Percentiles rank a stretch among this genome's conserved stretches.
Evolutionary conservation across 2,113 vertebrate genomes (phyloP).

Genomic region (Platichthys stellatus): DNA sequence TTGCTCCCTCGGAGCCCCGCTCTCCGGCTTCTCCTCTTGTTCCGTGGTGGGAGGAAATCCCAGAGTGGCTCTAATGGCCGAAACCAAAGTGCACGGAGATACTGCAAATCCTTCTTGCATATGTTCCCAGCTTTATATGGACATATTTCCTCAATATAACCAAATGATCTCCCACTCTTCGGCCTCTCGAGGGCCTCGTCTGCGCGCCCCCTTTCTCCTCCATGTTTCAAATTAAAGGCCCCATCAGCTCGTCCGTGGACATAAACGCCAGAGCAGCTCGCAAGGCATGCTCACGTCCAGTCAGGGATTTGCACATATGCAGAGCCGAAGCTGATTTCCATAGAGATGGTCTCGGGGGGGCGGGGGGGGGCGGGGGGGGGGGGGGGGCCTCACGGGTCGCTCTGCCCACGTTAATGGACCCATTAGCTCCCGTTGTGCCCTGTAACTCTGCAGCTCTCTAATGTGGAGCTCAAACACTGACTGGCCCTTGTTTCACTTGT

Average conservation of each 20-base stretch:
- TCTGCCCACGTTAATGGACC: constrained; percentile 27
- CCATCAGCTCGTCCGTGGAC: constrained; percentile 36
- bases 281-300: constrained; percentile 14
- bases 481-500: too few relatives aligned
- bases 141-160: constrained; percentile 12
- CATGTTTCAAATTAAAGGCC: constrained; percentile 42
- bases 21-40: constrained; percentile 4
- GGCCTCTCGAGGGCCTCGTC: constrained; percentile 31
- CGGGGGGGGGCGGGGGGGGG: constrained; percentile 20
- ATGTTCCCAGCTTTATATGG: constrained; percentile 24
- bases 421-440: constrained; percentile 36
- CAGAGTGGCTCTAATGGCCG: constrained; percentile 34
- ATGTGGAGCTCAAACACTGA: background rate
- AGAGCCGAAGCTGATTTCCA: constrained; percentile 43
- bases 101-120: constrained; percentile 2
- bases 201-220: constrained; percentile 25
- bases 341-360: constrained; percentile 43
- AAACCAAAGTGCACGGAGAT: constrained; percentile 9
- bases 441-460: constrained; percentile 6
- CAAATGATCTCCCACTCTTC: constrained; percentile 32
- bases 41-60: constrained; percentile 34
- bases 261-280: constrained; percentile 48
- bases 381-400: constrained; percentile 33
- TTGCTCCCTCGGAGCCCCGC: constrained; percentile 31
- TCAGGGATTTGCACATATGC: constrained; percentile 31